Evolutionary conservation across 2,113 vertebrate species (phyloP), one percentile per base, ranked within the genome.

Genomic region (Menura novaehollandiae): DNA sequence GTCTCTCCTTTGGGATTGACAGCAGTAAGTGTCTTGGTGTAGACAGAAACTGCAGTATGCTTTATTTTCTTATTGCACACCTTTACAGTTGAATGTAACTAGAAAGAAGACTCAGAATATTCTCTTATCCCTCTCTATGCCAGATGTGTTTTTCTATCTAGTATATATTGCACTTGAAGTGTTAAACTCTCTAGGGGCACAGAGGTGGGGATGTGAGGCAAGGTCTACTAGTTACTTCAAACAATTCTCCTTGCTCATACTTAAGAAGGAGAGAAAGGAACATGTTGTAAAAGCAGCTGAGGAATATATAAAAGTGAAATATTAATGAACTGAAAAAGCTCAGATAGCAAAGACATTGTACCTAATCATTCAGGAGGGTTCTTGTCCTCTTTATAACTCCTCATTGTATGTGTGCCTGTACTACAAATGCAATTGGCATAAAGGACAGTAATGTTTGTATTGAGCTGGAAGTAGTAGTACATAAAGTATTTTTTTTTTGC

Each of bases 251-350:
- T 82, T 93, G 91, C 82, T 93, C n/a, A 3, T 77, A 32, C 80
- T 96, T 97, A 96, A 93, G 93, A 95, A 67, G 93, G 79, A 81
- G 58, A 93, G 89, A 97, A 91, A 91, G 64, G 75, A 96, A 84
- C 96, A 96, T 62, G 78, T 79, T 95, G 94, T 95, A 93, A 95
- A 95, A 95, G 87, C 87, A 84, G 93, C 86, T 78, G 87, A 95
- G 79, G 92, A 94, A 95, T 97, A 94, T 97, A 97, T 97, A 91
- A 96, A 96, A 97, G 96, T 94, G 96, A 97, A 97, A 97, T 97
- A 97, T 97, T 97, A 97, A 97, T 97, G 94, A 95, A 80, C 81
- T 85, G 79, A 86, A 95, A 95, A 94, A 95, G 94, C 97, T 95
- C 56, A 79, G 84, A 80, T 85, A 88, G 93, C 85, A 60, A 60